Evolutionary conservation across 2,888 invertebrate species (phyloP).

Genomic region (Eupeodes luniger): DNA sequence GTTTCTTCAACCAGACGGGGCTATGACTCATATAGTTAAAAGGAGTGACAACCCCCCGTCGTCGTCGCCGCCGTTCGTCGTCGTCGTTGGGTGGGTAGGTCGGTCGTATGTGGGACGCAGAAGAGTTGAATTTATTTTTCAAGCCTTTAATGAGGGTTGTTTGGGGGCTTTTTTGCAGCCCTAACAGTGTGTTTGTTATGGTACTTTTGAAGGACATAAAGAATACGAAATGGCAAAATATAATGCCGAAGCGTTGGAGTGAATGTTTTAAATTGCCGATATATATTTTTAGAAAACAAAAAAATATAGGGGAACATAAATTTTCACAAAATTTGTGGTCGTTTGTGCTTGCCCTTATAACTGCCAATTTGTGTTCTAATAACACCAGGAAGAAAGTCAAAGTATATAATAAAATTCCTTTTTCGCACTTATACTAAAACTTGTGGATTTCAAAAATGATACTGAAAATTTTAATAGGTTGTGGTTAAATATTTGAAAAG

Average conservation of each 20-base stretch:
- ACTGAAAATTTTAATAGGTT: too few relatives aligned
- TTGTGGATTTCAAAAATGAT: background rate
- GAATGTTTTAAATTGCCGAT: slow-evolving; percentile 59
- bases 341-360: slow-evolving; percentile 10
- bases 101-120: background rate
- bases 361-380: slow-evolving; percentile 7
- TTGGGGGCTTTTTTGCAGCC: slow-evolving; percentile 24
- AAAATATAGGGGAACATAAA: background rate
- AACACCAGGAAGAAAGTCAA: background rate
- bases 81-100: too few relatives aligned
- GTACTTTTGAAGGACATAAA: slow-evolving; percentile 30
- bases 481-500: background rate
- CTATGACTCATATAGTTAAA: slow-evolving; percentile 71
- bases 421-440: background rate
- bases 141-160: slow-evolving; percentile 62
- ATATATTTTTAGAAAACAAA: slow-evolving; percentile 6
- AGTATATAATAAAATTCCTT: background rate
- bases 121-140: slow-evolving; percentile 42
- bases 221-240: slow-evolving; percentile 21
- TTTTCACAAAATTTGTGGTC: slow-evolving; percentile 40
- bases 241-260: slow-evolving; percentile 53
- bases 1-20: slow-evolving; percentile 69
- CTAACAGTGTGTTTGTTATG: slow-evolving; percentile 35
- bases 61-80: too few relatives aligned
- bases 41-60: slow-evolving; percentile 39